phyloP scores from a whole-genome alignment of 2,113 vertebrate species.

The Rousettus leschenaultii region DNA sequence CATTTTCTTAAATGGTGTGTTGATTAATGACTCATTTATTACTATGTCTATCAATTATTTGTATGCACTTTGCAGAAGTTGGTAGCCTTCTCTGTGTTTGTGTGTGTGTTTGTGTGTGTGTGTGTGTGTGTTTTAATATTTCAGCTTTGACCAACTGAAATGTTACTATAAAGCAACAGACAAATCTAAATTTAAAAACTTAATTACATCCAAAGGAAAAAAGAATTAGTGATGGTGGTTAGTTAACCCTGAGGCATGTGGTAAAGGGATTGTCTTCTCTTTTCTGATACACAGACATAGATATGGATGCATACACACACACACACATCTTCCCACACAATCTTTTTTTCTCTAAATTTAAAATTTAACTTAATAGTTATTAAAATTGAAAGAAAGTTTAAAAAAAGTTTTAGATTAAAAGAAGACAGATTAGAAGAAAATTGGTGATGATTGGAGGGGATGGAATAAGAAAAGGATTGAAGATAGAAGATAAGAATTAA shows the following conservation, averaged over 20 bases:
- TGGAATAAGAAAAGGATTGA: neutral
- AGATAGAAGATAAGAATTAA: neutral
- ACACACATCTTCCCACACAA: neutral
- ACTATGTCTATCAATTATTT: neutral
- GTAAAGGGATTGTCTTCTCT: neutral
- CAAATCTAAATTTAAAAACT: neutral
- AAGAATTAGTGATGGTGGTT: neutral
- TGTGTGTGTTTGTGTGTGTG: neutral
- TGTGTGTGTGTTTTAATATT: neutral
- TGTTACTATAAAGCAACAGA: neutral
- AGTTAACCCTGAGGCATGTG: neutral
- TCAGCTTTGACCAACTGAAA: neutral
- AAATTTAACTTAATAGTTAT: neutral
- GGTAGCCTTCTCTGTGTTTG: neutral
- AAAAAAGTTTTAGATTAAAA: neutral
- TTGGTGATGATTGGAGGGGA: fast-evolving
- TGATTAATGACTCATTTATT: neutral
- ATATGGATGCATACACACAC: neutral
- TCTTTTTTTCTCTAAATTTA: neutral
- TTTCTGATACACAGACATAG: neutral
- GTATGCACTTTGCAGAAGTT: neutral
- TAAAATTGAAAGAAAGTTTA: neutral
- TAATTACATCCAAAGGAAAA: neutral
- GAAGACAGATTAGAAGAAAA: neutral
- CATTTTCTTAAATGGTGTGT: neutral